Base-by-base conservation (phyloP, 1,140 invertebrate genomes). In the Cotesia chilonis region DNA sequence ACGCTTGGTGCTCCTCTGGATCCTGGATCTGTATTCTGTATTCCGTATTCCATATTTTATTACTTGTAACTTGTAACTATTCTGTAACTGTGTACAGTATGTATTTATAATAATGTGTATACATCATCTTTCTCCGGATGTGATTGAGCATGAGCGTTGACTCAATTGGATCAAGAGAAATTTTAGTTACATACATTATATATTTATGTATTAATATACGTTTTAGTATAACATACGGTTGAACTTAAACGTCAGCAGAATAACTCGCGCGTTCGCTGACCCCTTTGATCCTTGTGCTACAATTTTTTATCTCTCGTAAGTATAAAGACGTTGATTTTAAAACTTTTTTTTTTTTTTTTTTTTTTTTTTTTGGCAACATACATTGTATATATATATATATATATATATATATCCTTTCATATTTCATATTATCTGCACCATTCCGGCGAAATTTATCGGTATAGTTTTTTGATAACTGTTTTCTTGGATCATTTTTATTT, bases 161-260 rank as follows among this genome's bases (percentile, higher is more conserved):
- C 64, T 28, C 38, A 28, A 66, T 66, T 66, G 66, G 52, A 67
- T n/a, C 14, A 55, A 51, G 66, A 68, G 66, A 68, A 68, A 68
- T 68, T 37, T 9, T 51, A 20, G 37, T 12, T n/a, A n/a, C 17
- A 61, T 61, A 7, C 7, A 52, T n/a, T 10, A 52, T n/a, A 52
- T 10, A 7, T 52, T 7, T 59, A 59, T 17, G 4, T n/a, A n/a
- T 59, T 60, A 10, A 55, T 55, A 10, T 55, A 55, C 12, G n/a
- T 12, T 55, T 55, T 7, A 10, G 4, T 55, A 36, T 9, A 35
- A 60, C 35, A 12, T 60, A 60, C 17, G 10, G 6, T 10, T 35
- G 59, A 14, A 55, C 20, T 28, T 59, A 59, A 17, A 28, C 14
- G 57, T 59, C 20, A 20, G 9, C 17, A 20, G 17, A 55, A 55